Base-by-base conservation (phyloP, 2,797 vertebrate species). In the Enteromius unitaeniatus region DNA sequence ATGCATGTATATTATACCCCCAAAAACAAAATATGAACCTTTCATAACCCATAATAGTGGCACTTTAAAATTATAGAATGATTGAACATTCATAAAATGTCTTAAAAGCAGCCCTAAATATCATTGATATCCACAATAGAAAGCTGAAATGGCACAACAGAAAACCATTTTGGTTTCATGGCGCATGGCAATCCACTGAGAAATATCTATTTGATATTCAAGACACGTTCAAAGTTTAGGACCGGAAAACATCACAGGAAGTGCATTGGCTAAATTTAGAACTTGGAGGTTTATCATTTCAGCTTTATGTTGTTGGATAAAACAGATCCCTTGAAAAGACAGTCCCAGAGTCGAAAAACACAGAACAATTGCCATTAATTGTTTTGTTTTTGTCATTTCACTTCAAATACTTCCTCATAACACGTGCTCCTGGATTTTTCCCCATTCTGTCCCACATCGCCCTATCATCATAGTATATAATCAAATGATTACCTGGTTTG, bases 401-500 rank as follows among this genome's bases (percentile, higher is more conserved):
- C 7, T 92, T 92, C 92, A 87, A 85, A 58, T 89, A 87, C 85
- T 85, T 90, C 90, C 91, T 89, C 42, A 84, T 88, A 82, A 70
- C 65, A 89, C 88, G 86, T 89, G 88, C 47, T 91, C 88, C 89
- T 45, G 86, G 90, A 10, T 88, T 87, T 88, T 75, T 88, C 87
- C 47, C 31, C 55, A 45, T 78, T 70, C 87, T 72, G 8, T 85
- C 83, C 79, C 85, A 86, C 83, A 65, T 78, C 23, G 31, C 5
- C 21, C 31, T 23, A 83, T 11, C 26, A 17, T 80, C 42, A 79
- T 88, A 91, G 64, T 73, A 84, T 51, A 86, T 85, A 89, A 87
- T 67, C 7, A 58, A 70, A 80, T 15, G 86, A 55, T 94, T 99
- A 99, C 98, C 98, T 99, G 96, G n/a, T 95, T 94, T 65, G 95